Percentiles rank a stretch among this genome's conserved stretches.
Evolutionary conservation across 2,888 invertebrate species (phyloP).

Genomic region (Tyria jacobaeae): DNA sequence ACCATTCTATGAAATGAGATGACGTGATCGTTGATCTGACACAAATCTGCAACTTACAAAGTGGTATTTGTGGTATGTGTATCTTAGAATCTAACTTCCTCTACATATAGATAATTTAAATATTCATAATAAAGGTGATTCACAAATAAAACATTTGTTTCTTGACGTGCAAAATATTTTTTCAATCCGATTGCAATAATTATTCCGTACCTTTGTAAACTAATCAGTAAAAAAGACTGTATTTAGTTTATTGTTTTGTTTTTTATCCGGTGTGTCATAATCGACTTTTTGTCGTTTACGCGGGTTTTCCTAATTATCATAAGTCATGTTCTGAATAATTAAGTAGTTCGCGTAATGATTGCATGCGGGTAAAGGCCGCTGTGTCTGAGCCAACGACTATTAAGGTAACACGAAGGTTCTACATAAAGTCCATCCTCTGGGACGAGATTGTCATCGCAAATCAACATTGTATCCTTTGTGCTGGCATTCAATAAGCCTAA

Average conservation of each 20-base stretch:
- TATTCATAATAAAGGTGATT: conserved; percentile 43
- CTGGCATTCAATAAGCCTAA: conserved; percentile 20
- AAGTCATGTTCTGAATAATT: conserved; percentile 51
- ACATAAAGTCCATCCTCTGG: conserved; percentile 56
- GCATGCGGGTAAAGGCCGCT: conserved; percentile 57
- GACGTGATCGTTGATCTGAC: conserved; percentile 27
- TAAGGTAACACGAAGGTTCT: conserved; percentile 63
- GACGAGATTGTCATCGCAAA: conserved; percentile 44
- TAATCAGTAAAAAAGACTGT: conserved; percentile 39
- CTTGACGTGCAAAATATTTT: conserved; percentile 47
- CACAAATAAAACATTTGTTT: conserved; percentile 33
- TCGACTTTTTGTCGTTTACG: conserved; percentile 37
- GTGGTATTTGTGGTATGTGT: background rate
- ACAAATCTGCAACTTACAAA: conserved; percentile 11
- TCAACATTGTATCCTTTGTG: conserved; percentile 29
- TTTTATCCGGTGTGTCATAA: conserved; percentile 44
- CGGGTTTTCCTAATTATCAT: conserved; percentile 45
- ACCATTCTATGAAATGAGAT: conserved; percentile 41
- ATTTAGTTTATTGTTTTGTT: conserved; percentile 46
- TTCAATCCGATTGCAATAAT: conserved; percentile 52
- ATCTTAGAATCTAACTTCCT: conserved; percentile 28
- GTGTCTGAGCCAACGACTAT: conserved; percentile 49
- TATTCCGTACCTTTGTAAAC: conserved; percentile 35
- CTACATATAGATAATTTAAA: conserved; percentile 30
- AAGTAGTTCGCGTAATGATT: conserved; percentile 53